phyloP scores from a whole-genome alignment of 2,888 invertebrate genomes.

The Polydesmus complanatus region DNA sequence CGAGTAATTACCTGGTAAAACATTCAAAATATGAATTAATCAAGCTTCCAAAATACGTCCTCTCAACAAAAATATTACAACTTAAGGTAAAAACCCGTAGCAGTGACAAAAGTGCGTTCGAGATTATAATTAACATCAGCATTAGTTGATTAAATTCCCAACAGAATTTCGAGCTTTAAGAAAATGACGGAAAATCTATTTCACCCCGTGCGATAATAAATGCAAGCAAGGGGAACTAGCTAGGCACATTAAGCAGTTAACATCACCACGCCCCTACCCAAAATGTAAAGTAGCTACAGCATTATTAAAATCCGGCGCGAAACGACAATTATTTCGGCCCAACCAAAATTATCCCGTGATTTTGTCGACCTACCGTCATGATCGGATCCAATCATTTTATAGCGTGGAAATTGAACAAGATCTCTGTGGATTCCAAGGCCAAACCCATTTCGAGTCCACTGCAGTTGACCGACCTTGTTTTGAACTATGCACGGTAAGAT shows the following conservation, averaged over 20 bases:
- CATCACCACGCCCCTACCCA: neutral
- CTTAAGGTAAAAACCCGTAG: no score
- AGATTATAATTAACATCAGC: neutral
- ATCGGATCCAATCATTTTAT: constrained; percentile 90
- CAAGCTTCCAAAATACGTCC: neutral
- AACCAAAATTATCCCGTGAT: no score
- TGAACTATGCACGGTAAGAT: constrained; percentile 69
- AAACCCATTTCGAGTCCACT: constrained; percentile 96
- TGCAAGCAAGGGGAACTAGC: neutral
- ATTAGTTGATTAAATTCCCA: neutral
- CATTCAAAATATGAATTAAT: neutral
- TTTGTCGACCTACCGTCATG: constrained; percentile 58
- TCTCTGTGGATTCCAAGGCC: constrained; percentile 83
- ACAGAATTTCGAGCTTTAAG: neutral
- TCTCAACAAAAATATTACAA: no score
- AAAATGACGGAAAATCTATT: neutral
- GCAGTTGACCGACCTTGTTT: constrained; percentile 73
- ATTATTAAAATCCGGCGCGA: no score
- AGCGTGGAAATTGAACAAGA: constrained; percentile 79
- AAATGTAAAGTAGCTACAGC: no score
- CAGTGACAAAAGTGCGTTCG: neutral
- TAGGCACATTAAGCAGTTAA: no score
- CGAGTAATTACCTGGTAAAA: constrained; percentile 67
- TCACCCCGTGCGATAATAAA: neutral
- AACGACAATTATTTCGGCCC: no score